phyloP scores from a whole-genome alignment of 1,140 invertebrate genomes.

The Potamilus streckersoni region DNA sequence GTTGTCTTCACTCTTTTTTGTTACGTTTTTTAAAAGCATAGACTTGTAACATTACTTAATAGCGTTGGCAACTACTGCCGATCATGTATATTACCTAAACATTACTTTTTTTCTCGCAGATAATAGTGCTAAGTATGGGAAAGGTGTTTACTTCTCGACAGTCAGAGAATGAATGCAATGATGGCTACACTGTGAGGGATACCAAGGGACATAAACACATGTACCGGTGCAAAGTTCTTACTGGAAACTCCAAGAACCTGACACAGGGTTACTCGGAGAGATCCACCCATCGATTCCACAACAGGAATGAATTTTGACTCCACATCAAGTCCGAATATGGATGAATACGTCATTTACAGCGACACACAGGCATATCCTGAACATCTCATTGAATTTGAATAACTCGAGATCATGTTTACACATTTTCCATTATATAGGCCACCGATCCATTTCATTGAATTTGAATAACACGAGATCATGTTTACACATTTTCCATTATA shows the following conservation, averaged over 20 bases:
- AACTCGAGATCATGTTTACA: neutral
- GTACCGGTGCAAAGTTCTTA: conserved; percentile 10
- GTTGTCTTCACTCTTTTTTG: no score
- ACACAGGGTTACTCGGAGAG: neutral
- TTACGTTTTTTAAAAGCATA: no score
- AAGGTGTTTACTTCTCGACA: conserved; percentile 19
- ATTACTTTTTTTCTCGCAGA: neutral
- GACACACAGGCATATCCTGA: conserved; percentile 22
- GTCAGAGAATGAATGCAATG: neutral
- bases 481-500: neutral
- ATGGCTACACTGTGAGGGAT: conserved; percentile 1
- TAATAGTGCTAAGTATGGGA: neutral
- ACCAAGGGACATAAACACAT: neutral
- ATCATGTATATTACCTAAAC: no score
- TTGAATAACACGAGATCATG: neutral
- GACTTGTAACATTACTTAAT: no score
- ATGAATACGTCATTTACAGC: conserved; percentile 18
- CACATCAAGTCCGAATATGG: neutral
- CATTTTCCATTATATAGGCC: no score
- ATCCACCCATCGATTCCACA: neutral
- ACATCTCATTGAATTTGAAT: conserved; percentile 13
- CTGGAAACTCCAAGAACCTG: neutral
- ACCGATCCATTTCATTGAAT: neutral
- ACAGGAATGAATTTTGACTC: neutral
- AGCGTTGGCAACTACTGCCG: no score